phyloP scores from a whole-genome alignment of 2,113 vertebrate genomes.

The Salvelinus namaycush region DNA sequence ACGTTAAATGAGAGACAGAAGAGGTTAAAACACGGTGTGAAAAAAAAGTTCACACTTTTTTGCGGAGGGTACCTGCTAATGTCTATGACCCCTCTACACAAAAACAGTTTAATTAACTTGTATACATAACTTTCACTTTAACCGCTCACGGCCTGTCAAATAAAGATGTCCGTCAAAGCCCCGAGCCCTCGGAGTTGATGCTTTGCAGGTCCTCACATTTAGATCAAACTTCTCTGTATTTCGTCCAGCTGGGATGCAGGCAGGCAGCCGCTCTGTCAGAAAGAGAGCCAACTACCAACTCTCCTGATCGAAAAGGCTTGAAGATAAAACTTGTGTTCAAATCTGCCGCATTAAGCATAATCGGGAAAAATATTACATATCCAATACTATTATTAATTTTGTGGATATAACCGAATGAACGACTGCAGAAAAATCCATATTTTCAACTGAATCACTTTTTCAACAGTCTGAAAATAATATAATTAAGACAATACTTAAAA shows the following conservation, averaged over 20 bases:
- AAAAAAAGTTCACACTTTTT: slow-evolving; percentile 78
- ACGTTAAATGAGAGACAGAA: slow-evolving; percentile 72
- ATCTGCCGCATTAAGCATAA: too few species aligned
- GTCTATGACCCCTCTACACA: slow-evolving; percentile 85
- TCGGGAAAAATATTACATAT: too few species aligned
- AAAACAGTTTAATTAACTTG: slow-evolving; percentile 92
- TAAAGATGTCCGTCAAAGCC: slow-evolving; percentile 86
- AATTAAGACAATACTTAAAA: too few species aligned
- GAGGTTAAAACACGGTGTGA: slow-evolving; percentile 70
- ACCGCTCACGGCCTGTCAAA: slow-evolving; percentile 83
- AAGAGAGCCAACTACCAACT: too few species aligned
- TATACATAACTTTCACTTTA: slow-evolving; percentile 82
- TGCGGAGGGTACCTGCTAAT: slow-evolving; percentile 87
- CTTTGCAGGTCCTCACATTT: slow-evolving; percentile 79
- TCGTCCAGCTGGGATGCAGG: slow-evolving; percentile 62
- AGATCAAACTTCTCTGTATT: slow-evolving; percentile 60
- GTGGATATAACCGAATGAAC: too few species aligned
- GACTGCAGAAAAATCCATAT: too few species aligned
- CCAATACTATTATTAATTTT: too few species aligned
- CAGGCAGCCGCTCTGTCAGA: not conserved
- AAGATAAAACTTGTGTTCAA: too few species aligned
- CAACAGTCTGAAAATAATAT: too few species aligned
- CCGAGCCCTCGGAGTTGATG: slow-evolving; percentile 81
- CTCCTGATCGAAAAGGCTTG: too few species aligned
- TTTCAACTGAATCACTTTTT: too few species aligned